A percentile compares a stretch with the other conserved stretches of the same genome.
Evolutionary conservation across 37 sponge, comb jelly and placozoan genomes (phyloP).

Genomic region (Agelas oroides): DNA sequence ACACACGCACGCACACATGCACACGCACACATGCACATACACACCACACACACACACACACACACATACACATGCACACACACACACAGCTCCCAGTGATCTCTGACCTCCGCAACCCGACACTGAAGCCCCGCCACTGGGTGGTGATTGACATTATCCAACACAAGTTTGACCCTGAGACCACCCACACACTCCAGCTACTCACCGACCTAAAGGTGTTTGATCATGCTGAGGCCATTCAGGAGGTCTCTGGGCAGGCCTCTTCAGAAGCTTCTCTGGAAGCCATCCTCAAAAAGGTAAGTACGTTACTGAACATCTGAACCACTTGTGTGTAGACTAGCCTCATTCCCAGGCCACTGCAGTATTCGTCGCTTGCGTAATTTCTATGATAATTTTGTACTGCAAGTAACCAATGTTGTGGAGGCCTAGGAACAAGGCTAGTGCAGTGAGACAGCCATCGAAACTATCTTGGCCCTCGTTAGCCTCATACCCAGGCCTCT

Average conservation of each 20-base stretch:
- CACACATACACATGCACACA: neutral
- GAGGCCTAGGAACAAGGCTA: too few species aligned
- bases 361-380: too few species aligned
- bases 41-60: too few species aligned
- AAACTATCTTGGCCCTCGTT: too few species aligned
- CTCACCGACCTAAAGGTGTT: slow-evolving; percentile 86
- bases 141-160: slow-evolving; percentile 80
- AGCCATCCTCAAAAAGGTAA: slow-evolving; percentile 89
- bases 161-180: slow-evolving; percentile 86
- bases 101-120: slow-evolving; percentile 89
- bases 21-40: too few species aligned
- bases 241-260: slow-evolving; percentile 97
- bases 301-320: too few species aligned
- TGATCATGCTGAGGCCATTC: slow-evolving; percentile 86
- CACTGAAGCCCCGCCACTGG: slow-evolving; percentile 96
- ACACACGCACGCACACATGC: neutral
- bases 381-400: too few species aligned
- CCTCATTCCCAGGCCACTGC: too few species aligned
- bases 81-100: slow-evolving; percentile 77
- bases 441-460: too few species aligned
- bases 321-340: too few species aligned
- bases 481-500: too few species aligned
- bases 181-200: slow-evolving; percentile 64
- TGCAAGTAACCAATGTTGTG: too few species aligned
- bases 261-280: slow-evolving; percentile 96